phyloP scores from a whole-genome alignment of 2,888 invertebrate species.

The Nomada ferruginata region DNA sequence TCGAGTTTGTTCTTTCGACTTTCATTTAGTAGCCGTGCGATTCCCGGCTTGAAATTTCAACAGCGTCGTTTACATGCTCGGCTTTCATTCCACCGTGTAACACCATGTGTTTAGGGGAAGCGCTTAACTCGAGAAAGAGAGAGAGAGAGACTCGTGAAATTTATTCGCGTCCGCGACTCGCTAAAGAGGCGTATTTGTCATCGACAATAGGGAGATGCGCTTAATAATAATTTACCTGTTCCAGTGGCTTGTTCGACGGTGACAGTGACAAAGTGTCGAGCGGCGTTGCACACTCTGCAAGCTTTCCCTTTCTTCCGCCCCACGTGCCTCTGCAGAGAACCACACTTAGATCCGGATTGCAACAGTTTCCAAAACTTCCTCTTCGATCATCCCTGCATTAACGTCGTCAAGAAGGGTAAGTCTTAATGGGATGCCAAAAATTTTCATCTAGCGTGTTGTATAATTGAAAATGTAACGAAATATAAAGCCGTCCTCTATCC shows the following conservation, averaged over 20 bases:
- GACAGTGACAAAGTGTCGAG: slow-evolving; percentile 96
- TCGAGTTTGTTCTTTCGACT: background rate
- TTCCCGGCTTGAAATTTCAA: background rate
- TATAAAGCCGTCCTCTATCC: background rate
- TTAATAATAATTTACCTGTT: slow-evolving; percentile 84
- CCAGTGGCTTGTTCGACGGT: slow-evolving; percentile 96
- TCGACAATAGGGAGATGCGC: slow-evolving; percentile 14
- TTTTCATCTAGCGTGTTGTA: background rate
- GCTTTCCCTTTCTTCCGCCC: slow-evolving; percentile 97
- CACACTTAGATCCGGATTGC: slow-evolving; percentile 95
- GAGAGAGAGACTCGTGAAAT: slow-evolving; percentile 9
- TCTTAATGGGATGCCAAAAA: background rate
- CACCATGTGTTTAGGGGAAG: background rate
- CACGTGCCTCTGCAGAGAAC: slow-evolving; percentile 96
- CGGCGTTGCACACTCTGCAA: slow-evolving; percentile 94
- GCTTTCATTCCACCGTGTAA: background rate
- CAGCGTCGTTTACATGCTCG: background rate
- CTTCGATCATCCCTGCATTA: slow-evolving; percentile 96
- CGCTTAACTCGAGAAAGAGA: background rate
- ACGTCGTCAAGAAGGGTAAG: slow-evolving; percentile 95
- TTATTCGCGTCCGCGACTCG: slow-evolving; percentile 34
- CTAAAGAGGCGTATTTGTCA: slow-evolving; percentile 48
- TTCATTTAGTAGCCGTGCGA: background rate
- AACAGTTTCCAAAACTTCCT: slow-evolving; percentile 96
- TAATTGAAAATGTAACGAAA: background rate